Percentiles rank a stretch among this genome's conserved stretches.
phyloP scores from a whole-genome alignment of 2,888 invertebrate species.

The Bembecia ichneumoniformis region DNA sequence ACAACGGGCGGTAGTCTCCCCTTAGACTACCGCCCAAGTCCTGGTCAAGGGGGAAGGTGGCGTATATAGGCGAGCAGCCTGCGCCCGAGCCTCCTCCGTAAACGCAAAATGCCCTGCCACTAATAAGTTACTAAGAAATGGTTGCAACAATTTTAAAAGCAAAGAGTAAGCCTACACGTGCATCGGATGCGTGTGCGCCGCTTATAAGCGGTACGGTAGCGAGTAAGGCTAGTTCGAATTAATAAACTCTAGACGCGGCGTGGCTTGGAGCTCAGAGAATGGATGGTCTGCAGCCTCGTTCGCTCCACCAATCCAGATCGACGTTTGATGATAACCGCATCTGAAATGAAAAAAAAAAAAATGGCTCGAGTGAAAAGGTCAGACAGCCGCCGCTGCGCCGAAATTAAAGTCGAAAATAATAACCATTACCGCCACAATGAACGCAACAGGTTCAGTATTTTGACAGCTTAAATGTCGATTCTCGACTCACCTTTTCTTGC shows the following conservation, averaged over 20 bases:
- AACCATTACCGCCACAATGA: conserved; percentile 48
- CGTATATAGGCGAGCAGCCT: too few species aligned
- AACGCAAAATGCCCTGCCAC: too few species aligned
- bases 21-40: too few species aligned
- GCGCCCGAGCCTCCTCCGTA: too few species aligned
- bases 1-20: too few species aligned
- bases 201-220: neutral
- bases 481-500: conserved; percentile 15
- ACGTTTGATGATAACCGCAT: conserved; percentile 56
- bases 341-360: conserved; percentile 42
- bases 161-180: neutral
- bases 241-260: conserved; percentile 44
- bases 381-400: conserved; percentile 41
- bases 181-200: neutral
- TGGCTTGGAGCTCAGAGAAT: conserved; percentile 51
- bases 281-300: conserved; percentile 61
- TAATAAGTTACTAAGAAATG: neutral
- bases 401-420: conserved; percentile 60
- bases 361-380: conserved; percentile 64
- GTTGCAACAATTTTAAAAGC: too few species aligned
- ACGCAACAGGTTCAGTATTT: conserved; percentile 40
- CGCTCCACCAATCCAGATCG: conserved; percentile 44
- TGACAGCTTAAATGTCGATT: conserved; percentile 47
- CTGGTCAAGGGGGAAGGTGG: too few species aligned
- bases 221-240: neutral